Conservation (phyloP, 1,140 invertebrate genomes). For the Cataglyphis hispanica region DNA sequence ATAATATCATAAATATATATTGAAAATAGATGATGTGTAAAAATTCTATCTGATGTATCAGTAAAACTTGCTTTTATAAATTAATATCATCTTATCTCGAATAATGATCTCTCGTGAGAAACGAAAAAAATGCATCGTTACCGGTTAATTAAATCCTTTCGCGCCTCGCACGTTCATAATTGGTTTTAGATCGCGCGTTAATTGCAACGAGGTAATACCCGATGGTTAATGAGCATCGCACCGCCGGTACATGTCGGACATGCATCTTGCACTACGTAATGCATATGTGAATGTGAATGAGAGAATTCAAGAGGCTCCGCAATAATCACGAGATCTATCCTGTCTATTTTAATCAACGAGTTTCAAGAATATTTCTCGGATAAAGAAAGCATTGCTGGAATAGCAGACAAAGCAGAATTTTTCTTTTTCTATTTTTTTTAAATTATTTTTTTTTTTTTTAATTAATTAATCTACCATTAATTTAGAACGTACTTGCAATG, state of each 20-base stretch:
- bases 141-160: constrained; percentile 46
- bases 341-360: not conserved
- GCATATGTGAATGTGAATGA: not conserved
- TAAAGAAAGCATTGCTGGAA: not conserved
- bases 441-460: not conserved
- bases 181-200: constrained; percentile 31
- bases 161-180: constrained; percentile 31
- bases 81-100: not conserved
- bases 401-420: not conserved
- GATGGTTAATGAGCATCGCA: constrained; percentile 13
- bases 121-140: not conserved
- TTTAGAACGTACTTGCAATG: not conserved
- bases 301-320: not conserved
- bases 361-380: not conserved
- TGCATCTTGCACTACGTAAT: constrained; percentile 9
- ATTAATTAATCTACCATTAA: too few relatives aligned
- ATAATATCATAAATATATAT: too few relatives aligned
- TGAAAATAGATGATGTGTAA: not conserved
- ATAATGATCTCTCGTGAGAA: constrained; percentile 16
- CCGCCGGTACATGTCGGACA: not conserved
- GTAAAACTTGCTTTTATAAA: not conserved
- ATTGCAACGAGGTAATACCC: constrained; percentile 39
- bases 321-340: not conserved
- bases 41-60: not conserved
- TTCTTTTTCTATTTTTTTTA: too few relatives aligned